Base-by-base conservation (phyloP, 2,113 vertebrate genomes). In the Camelus dromedarius region DNA sequence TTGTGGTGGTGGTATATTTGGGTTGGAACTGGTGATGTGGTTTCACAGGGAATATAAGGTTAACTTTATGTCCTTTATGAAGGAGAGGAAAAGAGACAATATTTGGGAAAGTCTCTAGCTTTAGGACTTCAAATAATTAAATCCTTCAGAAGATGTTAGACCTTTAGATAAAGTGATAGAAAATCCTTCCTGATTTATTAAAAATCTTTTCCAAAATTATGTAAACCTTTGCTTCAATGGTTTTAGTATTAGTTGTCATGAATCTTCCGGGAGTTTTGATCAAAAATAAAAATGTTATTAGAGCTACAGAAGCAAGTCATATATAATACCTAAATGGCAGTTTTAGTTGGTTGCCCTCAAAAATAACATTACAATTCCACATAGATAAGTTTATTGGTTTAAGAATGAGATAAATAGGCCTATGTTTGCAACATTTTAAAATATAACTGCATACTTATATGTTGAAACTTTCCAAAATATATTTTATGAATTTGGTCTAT, bases 221-320 rank as follows among this genome's bases (percentile, higher is more conserved):
- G 50, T 83, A 70, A 96, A 83, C 18, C 11, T 93, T 82, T 96
- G 20, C 48, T 82, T 82, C 93, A 77, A 19, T 91, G 30, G 5
- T 20, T 93, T 96, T 93, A 75, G 70, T 89, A 83, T 86, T 58
- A 89, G n/a, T 75, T 87, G 18, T 92, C 69, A 75, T 92, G 22
- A 77, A 10, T 4, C 58, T 60, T 92, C 26, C 73, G 32, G 42
- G 67, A 91, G 18, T 77, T 95, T 93, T 89, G 62, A 96, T 93
- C 24, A 93, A 96, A 93, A 93, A 56, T 91, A 77, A 69, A 92
- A 89, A 83, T 87, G n/a, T 6, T 86, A 42, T 89, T 46, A 56
- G 60, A 86, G 19, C 12, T 96, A 24, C 9, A 58, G 42, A 14
- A 90, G 11, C n/a, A 62, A 86, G 46, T 75, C 28, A 89, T 92